Base-by-base conservation (phyloP, 2,113 vertebrate genomes). In the Nerophis ophidion region DNA sequence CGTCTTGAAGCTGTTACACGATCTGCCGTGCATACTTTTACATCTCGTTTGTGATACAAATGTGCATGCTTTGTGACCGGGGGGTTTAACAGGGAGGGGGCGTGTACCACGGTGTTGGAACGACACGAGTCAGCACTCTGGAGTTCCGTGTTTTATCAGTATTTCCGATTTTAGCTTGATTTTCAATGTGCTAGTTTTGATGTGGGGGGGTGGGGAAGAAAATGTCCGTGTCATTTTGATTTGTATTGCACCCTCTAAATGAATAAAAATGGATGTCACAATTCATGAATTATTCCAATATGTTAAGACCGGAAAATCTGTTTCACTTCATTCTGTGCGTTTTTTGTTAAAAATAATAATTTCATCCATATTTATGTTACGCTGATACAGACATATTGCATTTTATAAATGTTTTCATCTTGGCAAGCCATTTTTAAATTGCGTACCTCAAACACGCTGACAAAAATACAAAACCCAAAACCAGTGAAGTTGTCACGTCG, bases 221-320 rank as follows among this genome's bases (percentile, higher is more conserved):
- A 54, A n/a, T 61, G 61, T 67, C 71, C 60, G 36, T 76, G 74
- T 79, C 74, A 68, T 65, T 69, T 80, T 71, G 58, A 74, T 75
- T 80, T 86, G 80, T 84, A 75, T 70, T 50, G 76, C 72, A 70
- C 70, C 77, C 68, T 79, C 19, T 56, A 72, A 75, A 74, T 68
- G 76, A 84, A 81, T 82, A 81, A 81, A 26, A 83, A 77, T 62
- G 48, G 55, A 75, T 77, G 66, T 78, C 55, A 74, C 68, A 50
- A 69, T 67, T 62, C 70, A 76, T 48, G 76, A 72, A 56, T 70
- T 68, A 71, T 75, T 75, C 47, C 63, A 68, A 68, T 61, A 57
- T 60, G 56, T 75, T 71, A 71, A 26, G 26, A 26, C 26, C 26
- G 2, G 26, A 26, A 4, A 26, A 26, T 26, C 26, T 4, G 4